Evolutionary conservation across 2,888 invertebrate genomes (phyloP), one percentile per base, ranked within the genome.

Genomic region (Nephrotoma guestfalica): DNA sequence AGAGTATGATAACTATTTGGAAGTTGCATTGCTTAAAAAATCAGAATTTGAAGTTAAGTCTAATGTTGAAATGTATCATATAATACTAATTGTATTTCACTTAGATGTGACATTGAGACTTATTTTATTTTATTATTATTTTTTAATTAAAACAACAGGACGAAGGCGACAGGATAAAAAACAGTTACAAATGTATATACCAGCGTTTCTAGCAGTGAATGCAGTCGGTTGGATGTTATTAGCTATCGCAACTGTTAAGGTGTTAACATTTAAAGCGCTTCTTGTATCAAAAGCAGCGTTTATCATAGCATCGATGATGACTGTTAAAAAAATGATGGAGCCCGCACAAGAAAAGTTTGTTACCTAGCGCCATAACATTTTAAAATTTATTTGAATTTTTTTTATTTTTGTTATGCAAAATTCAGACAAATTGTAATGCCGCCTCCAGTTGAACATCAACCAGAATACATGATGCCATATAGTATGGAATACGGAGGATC

Each of bases 281-380:
- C 90, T 94, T n/a, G 93, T 95, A 85, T 95, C 95, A 86, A 95
- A 95, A 89, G 89, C 95, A 87, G 95, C 95, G 0, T 91, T 95
- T 11, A 88, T 95, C n/a, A 93, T 94, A 11, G 94, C 95, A 0
- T 91, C 92, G 0, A 92, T 93, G 88, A 92, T 95, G 90, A 92
- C 94, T 4, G 89, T 93, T 88, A 94, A 94, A 90, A 94, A 93
- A 89, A 89, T 94, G 11, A 93, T 95, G 90, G 94, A 94, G 87
- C 93, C 93, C 86, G 94, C 91, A 5, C 89, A 90, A n/a, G 91
- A 91, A 88, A 91, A 92, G 92, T 91, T 88, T 89, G 89, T 88
- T 30, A 2, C 30, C 30, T 30, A 30, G 30, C 30, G 2, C 30
- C 2, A 30, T 2, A 30, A 30, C 30, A 11, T 84, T 86, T n/a